These are phyloP conservation scores for Aplochiton taeniatus DNA, from an alignment of 2,797 vertebrate species.

Conservation along the genomic window DNA sequence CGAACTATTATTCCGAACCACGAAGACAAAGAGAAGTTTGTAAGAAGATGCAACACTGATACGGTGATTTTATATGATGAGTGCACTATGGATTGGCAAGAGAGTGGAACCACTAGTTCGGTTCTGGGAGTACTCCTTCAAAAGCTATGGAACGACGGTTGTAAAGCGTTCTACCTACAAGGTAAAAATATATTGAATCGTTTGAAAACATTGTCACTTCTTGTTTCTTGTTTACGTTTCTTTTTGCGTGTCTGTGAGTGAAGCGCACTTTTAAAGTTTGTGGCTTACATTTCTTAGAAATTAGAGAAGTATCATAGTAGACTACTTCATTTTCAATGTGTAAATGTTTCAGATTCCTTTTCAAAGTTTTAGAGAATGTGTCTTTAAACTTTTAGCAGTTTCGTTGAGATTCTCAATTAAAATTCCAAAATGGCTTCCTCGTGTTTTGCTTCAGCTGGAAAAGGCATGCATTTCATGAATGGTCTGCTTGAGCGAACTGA, in stretches of 20 bases:
- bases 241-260: no score
- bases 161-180: slow-evolving; percentile 90
- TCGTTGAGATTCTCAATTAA: slow-evolving; percentile 73
- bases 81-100: slow-evolving; percentile 82
- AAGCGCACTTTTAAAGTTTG: background rate
- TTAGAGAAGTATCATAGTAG: background rate
- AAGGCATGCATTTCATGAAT: slow-evolving; percentile 69
- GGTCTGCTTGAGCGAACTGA: slow-evolving; percentile 33
- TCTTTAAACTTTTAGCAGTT: slow-evolving; percentile 36
- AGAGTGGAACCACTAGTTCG: slow-evolving; percentile 68
- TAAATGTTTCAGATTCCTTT: background rate
- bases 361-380: slow-evolving; percentile 6
- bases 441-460: slow-evolving; percentile 69
- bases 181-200: slow-evolving; percentile 71
- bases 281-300: background rate
- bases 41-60: slow-evolving; percentile 88
- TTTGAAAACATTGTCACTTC: no score
- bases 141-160: slow-evolving; percentile 94
- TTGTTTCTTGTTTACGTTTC: no score
- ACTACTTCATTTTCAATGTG: background rate
- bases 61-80: slow-evolving; percentile 95
- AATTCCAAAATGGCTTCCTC: slow-evolving; percentile 76
- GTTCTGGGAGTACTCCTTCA: slow-evolving; percentile 92
- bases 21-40: slow-evolving; percentile 89
- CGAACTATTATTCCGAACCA: slow-evolving; percentile 90